Conservation (phyloP, 2,113 vertebrate species). For the Pelmatolapia mariae region DNA sequence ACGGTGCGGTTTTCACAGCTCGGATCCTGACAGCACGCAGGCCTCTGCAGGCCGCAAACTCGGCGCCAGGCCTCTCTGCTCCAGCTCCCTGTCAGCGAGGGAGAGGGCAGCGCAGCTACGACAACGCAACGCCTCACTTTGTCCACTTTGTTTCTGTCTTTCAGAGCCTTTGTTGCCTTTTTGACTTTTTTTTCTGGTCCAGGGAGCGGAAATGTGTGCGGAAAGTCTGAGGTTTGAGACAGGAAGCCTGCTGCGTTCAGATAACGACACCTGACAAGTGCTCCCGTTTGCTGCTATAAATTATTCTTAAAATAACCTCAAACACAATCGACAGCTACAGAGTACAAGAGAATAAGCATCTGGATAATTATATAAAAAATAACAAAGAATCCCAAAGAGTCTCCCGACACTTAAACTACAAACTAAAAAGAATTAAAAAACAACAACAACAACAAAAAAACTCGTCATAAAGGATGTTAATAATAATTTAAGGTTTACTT, state of each 20-base stretch:
- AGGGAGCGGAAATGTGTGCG: constrained; percentile 72
- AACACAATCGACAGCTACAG: constrained; percentile 25
- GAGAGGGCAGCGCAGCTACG: background rate
- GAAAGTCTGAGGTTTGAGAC: constrained; percentile 78
- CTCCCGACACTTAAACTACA: fast-evolving
- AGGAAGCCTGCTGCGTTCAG: constrained; percentile 74
- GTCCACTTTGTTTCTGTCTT: constrained; percentile 26
- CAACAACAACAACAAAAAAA: fast-evolving
- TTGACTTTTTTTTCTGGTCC: constrained; percentile 1
- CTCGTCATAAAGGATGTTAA: background rate
- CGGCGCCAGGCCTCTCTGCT: background rate
- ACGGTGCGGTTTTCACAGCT: constrained; percentile 64
- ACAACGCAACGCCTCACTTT: constrained; percentile 10
- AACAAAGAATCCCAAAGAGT: background rate
- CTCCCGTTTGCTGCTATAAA: constrained; percentile 66
- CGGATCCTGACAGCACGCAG: constrained; percentile 28
- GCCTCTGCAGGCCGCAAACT: background rate
- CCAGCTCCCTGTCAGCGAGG: background rate
- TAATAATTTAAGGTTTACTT: background rate
- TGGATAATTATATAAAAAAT: background rate
- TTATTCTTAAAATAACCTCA: constrained; percentile 72
- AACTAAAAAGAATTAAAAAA: fast-evolving
- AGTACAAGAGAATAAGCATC: background rate
- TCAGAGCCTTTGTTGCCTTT: constrained; percentile 29
- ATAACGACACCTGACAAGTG: constrained; percentile 80